A percentile compares a stretch with the other conserved stretches of the same genome.
Evolutionary conservation across 2,888 invertebrate genomes (phyloP).

Genomic region (Cistogaster globosa): DNA sequence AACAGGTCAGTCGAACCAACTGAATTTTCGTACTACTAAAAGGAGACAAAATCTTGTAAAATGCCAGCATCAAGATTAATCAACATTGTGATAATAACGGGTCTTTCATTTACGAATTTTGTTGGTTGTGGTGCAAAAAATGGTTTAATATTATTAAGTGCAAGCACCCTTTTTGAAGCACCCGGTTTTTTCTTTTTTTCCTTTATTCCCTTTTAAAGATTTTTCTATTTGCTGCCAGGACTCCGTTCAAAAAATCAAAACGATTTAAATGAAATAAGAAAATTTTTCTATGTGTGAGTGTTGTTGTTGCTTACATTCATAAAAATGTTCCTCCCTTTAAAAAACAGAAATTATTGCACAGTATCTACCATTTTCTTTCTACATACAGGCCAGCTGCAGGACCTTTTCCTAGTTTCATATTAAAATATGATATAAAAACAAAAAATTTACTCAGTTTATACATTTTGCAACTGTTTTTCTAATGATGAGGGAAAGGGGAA

Average conservation of each 20-base stretch:
- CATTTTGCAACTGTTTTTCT: slow-evolving; percentile 25
- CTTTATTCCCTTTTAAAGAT: slow-evolving; percentile 2
- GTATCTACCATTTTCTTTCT: neutral
- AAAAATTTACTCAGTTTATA: slow-evolving; percentile 11
- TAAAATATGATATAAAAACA: slow-evolving; percentile 19
- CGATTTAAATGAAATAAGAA: slow-evolving; percentile 46
- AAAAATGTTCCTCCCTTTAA: slow-evolving; percentile 29
- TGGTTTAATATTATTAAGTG: neutral
- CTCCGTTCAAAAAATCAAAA: slow-evolving; percentile 14
- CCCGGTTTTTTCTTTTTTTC: slow-evolving; percentile 9
- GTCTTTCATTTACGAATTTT: slow-evolving; percentile 42
- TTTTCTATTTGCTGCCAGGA: slow-evolving; percentile 1
- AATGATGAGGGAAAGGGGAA: neutral
- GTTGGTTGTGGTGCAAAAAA: neutral
- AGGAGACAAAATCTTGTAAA: neutral
- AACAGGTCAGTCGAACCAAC: slow-evolving; percentile 42
- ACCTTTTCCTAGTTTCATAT: slow-evolving; percentile 22
- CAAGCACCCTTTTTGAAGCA: neutral
- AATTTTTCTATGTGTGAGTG: slow-evolving; percentile 27
- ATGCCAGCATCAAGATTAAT: slow-evolving; percentile 44
- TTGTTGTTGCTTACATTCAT: neutral
- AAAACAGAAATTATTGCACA: neutral
- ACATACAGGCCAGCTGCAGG: neutral
- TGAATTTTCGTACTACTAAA: slow-evolving; percentile 31
- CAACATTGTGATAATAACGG: slow-evolving; percentile 54